phyloP scores from a whole-genome alignment of 1,140 invertebrate genomes.

The Globodera ellingtonae region DNA sequence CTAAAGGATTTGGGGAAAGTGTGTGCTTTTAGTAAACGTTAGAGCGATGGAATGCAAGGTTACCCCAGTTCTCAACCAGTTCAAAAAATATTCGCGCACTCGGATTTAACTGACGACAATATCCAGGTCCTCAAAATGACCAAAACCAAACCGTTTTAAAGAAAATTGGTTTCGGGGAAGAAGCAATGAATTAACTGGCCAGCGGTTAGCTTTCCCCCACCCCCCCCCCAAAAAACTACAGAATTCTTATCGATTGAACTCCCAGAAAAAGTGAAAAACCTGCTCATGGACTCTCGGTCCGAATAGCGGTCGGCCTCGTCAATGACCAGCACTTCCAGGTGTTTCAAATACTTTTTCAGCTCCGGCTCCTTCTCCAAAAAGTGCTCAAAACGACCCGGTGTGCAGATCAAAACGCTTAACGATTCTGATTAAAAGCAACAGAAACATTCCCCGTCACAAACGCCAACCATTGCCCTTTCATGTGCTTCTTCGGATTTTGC shows the following conservation, averaged over 20 bases:
- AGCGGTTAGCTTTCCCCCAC: no score
- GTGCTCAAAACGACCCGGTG: conserved; percentile 58
- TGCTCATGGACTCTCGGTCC: conserved; percentile 85
- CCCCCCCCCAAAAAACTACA: no score
- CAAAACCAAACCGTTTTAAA: conserved; percentile 11
- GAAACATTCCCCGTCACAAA: no score
- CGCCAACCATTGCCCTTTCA: conserved; percentile 4
- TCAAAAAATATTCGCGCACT: no score
- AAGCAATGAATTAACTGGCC: no score
- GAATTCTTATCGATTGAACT: no score
- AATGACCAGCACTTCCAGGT: conserved; percentile 84
- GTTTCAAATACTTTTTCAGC: conserved; percentile 55
- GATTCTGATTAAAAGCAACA: conserved; percentile 1
- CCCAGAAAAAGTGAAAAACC: conserved; percentile 30
- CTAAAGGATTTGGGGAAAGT: conserved; percentile 58
- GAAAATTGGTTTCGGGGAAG: not conserved
- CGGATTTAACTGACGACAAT: no score
- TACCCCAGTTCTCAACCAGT: no score
- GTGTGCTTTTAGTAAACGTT: no score
- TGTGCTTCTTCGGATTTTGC: conserved; percentile 39
- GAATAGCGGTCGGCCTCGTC: conserved; percentile 95
- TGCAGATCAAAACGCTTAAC: conserved; percentile 55
- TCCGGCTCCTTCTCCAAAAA: conserved; percentile 45
- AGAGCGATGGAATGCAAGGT: no score
- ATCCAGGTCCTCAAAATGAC: no score